Evolutionary conservation across 2,113 vertebrate species (phyloP), one percentile per base, ranked within the genome.

Genomic region (Alligator mississippiensis): DNA sequence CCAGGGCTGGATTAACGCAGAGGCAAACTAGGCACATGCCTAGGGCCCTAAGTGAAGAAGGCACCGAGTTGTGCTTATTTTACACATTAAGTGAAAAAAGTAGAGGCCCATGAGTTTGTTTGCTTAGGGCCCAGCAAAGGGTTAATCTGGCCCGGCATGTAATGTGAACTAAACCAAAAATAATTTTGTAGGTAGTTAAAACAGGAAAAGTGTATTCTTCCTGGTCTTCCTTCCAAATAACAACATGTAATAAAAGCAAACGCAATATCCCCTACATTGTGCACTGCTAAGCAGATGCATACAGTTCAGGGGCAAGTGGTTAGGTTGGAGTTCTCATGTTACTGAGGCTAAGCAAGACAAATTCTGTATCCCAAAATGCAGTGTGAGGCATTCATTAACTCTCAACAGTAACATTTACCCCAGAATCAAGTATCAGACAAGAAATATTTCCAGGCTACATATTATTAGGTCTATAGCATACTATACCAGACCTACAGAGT

Each of bases 161-260:
- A 89, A 87, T 54, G 55, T 90, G 12, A 92, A 92, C 64, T 64
- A 72, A 25, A 87, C 28, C 85, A 89, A 55, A 28, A 82, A 87
- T 90, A 38, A 38, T 95, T 90, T 77, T 61, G 63, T 34, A n/a
- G 4, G 14, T 2, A 80, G 13, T 72, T 63, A 81, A 47, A 89
- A 66, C 38, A 89, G 63, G 47, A 47, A 47, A 47, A 47, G 47
- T 47, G 47, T 28, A 84, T 5, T 68, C 61, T 38, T 89, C 60
- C 68, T 5, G 15, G 17, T 38, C 13, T 93, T 96, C 54, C 82
- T 77, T 90, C 19, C 80, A 84, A 87, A 85, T 24, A 47, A 47
- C 47, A 47, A 47, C 47, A 47, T 74, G 18, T 8, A 68, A 1
- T 14, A 74, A 84, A 16, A 18, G 38, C 13, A 80, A 76, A 25